Evolutionary conservation across 1,140 invertebrate species (phyloP).

Genomic region (Oreohelix idahoensis): DNA sequence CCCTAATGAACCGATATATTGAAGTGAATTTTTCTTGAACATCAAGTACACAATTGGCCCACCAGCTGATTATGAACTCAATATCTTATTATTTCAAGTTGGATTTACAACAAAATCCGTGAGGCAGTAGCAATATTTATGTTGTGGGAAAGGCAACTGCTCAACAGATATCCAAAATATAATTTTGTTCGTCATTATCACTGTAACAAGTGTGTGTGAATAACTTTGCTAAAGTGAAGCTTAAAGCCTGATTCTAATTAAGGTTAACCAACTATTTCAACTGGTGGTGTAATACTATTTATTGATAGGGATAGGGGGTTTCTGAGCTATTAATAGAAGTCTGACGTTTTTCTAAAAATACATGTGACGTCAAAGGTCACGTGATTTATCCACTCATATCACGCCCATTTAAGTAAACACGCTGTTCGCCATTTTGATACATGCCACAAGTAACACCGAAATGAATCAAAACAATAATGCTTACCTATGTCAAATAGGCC

Average conservation of each 20-base stretch:
- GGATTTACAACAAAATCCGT: background rate
- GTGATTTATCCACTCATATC: background rate
- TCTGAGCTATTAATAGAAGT: background rate
- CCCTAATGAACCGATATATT: no score
- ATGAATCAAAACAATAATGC: background rate
- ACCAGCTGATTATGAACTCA: no score
- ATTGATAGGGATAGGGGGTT: background rate
- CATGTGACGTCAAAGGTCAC: background rate
- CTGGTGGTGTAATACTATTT: slow-evolving; percentile 6
- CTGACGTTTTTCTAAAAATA: slow-evolving; percentile 3
- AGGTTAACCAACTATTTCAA: background rate
- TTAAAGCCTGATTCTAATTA: background rate
- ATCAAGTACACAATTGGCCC: no score
- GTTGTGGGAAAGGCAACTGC: background rate
- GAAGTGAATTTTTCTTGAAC: no score
- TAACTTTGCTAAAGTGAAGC: background rate
- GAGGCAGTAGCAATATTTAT: background rate
- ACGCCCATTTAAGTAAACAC: slow-evolving; percentile 1
- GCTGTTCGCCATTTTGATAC: background rate
- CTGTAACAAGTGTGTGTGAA: background rate
- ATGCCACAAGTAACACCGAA: background rate
- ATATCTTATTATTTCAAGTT: background rate
- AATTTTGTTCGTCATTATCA: background rate
- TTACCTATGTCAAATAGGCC: slow-evolving; percentile 67
- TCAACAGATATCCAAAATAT: background rate